Evolutionary conservation across 2,113 vertebrate genomes (phyloP).

Genomic region (Chunga burmeisteri): DNA sequence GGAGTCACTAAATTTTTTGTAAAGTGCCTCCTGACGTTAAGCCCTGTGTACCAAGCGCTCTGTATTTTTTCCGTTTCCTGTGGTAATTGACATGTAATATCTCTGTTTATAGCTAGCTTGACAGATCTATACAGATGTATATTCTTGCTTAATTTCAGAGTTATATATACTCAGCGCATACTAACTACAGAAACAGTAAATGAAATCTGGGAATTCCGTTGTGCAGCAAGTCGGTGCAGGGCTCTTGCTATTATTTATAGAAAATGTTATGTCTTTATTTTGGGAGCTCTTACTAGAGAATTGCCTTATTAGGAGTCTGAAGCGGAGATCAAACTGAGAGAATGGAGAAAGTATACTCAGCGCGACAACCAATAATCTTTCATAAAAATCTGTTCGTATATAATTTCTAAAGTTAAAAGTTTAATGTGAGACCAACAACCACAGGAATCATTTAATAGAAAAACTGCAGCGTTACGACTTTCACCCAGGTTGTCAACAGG

Average conservation of each 20-base stretch:
- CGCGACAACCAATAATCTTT: background rate
- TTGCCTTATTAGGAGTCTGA: constrained; percentile 14
- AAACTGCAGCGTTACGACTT: background rate
- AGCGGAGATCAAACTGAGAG: constrained; percentile 3
- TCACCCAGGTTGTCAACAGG: background rate
- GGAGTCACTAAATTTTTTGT: constrained; percentile 13
- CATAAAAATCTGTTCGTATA: background rate
- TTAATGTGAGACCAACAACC: background rate
- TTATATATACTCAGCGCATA: background rate
- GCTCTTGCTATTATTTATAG: constrained; percentile 39
- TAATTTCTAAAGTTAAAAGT: constrained; percentile 20
- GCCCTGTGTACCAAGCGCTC: background rate
- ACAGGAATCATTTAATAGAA: background rate
- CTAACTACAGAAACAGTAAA: constrained; percentile 16
- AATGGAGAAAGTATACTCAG: background rate
- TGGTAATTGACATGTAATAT: constrained; percentile 29
- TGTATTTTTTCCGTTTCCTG: constrained; percentile 41
- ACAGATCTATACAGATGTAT: constrained; percentile 15
- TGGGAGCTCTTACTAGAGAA: constrained; percentile 27
- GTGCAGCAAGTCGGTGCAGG: constrained; percentile 7
- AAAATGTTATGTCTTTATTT: constrained; percentile 34
- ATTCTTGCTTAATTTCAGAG: constrained; percentile 33
- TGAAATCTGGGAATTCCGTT: constrained; percentile 26
- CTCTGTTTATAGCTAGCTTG: constrained; percentile 7
- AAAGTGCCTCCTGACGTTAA: constrained; percentile 17